phyloP scores from a whole-genome alignment of 2,113 vertebrate species.

The Plestiodon gilberti region DNA sequence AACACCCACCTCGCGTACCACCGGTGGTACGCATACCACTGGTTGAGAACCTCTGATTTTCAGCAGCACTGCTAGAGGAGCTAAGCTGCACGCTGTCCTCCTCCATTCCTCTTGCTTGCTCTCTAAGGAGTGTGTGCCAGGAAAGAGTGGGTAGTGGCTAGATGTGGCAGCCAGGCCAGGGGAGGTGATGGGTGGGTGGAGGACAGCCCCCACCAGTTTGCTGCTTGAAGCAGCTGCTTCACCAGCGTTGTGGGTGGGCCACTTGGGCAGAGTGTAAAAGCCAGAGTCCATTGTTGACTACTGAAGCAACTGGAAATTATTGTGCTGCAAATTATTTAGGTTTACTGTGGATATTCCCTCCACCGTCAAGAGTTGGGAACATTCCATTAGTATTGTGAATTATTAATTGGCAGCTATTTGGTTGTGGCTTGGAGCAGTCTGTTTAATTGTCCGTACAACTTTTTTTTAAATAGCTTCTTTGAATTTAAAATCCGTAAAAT shows the following conservation, averaged over 20 bases:
- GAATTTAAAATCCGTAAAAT: neutral
- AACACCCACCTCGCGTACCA: too few relatives aligned
- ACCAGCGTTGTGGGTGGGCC: too few relatives aligned
- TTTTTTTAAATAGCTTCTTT: neutral
- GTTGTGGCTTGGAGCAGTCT: neutral
- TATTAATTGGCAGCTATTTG: neutral
- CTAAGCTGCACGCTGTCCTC: neutral
- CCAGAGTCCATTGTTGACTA: neutral
- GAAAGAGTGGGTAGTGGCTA: neutral
- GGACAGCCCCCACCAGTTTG: too few relatives aligned
- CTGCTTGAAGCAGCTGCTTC: too few relatives aligned
- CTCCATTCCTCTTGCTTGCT: neutral
- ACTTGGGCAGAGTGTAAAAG: neutral
- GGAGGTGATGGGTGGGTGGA: too few relatives aligned
- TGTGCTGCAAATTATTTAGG: neutral
- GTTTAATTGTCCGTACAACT: neutral
- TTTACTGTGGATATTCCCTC: neutral
- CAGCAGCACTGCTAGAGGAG: too few relatives aligned
- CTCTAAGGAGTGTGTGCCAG: too few relatives aligned
- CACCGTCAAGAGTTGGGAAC: neutral
- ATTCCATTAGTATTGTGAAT: neutral
- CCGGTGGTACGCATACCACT: too few relatives aligned
- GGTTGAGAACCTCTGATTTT: too few relatives aligned
- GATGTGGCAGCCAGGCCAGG: too few relatives aligned
- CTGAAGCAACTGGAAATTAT: neutral